These are phyloP conservation scores for Phrynosoma platyrhinos DNA, from an alignment of 2,113 vertebrate genomes.

Conservation along the genomic window DNA sequence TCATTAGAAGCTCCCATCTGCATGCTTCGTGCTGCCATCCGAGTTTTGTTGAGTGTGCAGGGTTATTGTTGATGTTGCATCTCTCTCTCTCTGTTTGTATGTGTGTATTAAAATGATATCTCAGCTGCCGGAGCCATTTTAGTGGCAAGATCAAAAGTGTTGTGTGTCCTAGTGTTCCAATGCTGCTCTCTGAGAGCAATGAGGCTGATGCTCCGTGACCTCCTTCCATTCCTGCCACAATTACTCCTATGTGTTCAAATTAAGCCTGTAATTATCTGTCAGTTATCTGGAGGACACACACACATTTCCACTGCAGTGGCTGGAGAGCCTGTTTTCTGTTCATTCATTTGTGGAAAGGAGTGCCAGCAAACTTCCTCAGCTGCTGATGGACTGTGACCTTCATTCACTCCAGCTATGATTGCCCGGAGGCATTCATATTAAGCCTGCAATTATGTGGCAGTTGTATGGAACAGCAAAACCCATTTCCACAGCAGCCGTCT, in stretches of 20 bases:
- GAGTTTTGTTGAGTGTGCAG: slow-evolving; percentile 30
- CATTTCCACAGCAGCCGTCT: background rate
- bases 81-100: background rate
- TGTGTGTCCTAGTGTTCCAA: slow-evolving; percentile 21
- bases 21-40: slow-evolving; percentile 25
- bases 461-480: background rate
- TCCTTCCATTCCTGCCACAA: background rate
- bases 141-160: background rate
- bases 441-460: slow-evolving; percentile 12
- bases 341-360: background rate
- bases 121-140: slow-evolving; percentile 41
- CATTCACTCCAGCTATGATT: background rate
- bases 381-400: background rate
- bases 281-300: slow-evolving; percentile 6
- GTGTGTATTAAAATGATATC: slow-evolving; percentile 27
- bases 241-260: slow-evolving; percentile 6
- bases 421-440: background rate
- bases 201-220: slow-evolving; percentile 4
- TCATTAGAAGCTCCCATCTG: slow-evolving; percentile 48
- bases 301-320: background rate
- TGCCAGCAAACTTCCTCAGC: background rate
- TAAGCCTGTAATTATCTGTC: slow-evolving; percentile 16
- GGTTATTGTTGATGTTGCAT: background rate
- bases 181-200: slow-evolving; percentile 19
- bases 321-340: background rate